Base-by-base conservation (phyloP, 2,113 vertebrate genomes). In the Oreocharis arfaki region DNA sequence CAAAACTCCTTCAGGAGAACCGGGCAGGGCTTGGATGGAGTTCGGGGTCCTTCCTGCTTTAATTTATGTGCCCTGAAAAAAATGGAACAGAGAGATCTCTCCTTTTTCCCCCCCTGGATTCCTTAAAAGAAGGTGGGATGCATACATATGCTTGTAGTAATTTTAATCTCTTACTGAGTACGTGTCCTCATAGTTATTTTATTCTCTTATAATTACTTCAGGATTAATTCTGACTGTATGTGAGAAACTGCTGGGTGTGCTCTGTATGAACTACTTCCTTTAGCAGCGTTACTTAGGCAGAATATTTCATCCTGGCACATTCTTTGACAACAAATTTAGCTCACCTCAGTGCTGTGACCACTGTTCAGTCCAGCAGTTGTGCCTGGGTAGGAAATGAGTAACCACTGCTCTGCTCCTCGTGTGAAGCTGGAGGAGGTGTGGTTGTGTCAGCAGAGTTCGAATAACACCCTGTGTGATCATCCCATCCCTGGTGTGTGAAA, bases 371-470 rank as follows among this genome's bases (percentile, higher is more conserved):
- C 37, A 50, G 23, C 13, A 23, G 35, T 6, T 16, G 19, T 13
- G 7, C 20, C 52, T 5, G 42, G 32, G 41, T 39, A 3, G 26
- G 5, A 26, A 32, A 41, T 3, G 27, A 87, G 14, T 46, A 23
- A 9, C 10, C 8, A 1, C 19, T 2, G 5, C 50, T 13, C 20
- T 18, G 11, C 46, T 32, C 0, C 0, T n/a, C 17, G 1, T 7
- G 8, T 37, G 33, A 42, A 16, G 56, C 59, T 59, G 55, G n/a
- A 53, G 79, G 19, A 83, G 68, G 33, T 37, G 21, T 5, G 37
- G 55, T 16, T n/a, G 41, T 56, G 3, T 23, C 61, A 28, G 46
- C 10, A 67, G 73, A 50, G 26, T 35, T 50, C n/a, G 21, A 46
- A 69, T 76, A 13, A 19, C 69, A 28, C 55, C 56, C 30, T 42